These are phyloP conservation scores for Mesocricetus auratus DNA, from an alignment of 2,113 vertebrate species.

Conservation along the genomic window DNA sequence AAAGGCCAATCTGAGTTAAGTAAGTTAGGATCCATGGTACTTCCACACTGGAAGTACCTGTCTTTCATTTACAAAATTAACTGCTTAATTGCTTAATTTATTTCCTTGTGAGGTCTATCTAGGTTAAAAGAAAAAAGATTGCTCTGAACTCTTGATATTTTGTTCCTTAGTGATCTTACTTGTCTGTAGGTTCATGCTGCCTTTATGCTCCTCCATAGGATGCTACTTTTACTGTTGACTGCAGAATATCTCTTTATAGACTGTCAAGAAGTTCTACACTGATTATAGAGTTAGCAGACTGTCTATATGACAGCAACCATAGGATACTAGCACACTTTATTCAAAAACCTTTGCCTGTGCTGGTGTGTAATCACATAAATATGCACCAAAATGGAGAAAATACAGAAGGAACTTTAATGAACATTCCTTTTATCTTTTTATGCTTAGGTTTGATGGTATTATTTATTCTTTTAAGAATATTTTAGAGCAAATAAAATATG, in stretches of 20 bases:
- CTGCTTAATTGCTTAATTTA: neutral
- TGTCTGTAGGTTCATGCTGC: neutral
- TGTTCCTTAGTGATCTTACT: neutral
- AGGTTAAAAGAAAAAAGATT: neutral
- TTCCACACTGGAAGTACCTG: neutral
- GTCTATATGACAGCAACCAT: neutral
- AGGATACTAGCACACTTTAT: neutral
- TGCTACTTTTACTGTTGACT: neutral
- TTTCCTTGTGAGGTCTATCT: neutral
- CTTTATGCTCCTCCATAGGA: neutral
- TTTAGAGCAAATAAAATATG: slow-evolving; percentile 49
- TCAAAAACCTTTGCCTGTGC: neutral
- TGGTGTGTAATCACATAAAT: neutral
- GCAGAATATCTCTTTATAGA: neutral
- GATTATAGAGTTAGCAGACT: neutral
- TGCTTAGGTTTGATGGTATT: neutral
- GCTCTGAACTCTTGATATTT: neutral
- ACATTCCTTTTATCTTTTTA: neutral
- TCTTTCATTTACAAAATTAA: neutral
- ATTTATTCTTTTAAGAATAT: neutral
- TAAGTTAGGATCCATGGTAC: neutral
- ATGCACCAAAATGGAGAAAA: neutral
- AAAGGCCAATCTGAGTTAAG: neutral
- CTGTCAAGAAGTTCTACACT: neutral
- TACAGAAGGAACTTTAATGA: neutral